Base-by-base conservation (phyloP, 2,797 vertebrate genomes). In the Cyprinella venusta region DNA sequence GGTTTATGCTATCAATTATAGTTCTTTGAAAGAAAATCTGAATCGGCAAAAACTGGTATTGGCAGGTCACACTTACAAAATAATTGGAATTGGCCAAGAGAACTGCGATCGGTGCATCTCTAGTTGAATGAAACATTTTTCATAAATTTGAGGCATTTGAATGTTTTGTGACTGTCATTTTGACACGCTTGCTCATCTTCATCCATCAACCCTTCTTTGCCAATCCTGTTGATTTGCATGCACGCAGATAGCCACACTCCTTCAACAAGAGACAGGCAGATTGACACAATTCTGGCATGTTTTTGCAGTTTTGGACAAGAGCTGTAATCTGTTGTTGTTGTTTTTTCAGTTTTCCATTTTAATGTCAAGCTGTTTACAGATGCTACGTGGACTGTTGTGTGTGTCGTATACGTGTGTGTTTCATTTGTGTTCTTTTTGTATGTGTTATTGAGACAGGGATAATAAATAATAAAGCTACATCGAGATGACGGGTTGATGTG, bases 361-460 rank as follows among this genome's bases (percentile, higher is more conserved):
- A 30, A 42, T 26, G 21, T 42, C 15, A 42, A 76, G 13, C n/a
- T 45, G 61, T 63, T 40, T 63, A 52, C 33, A n/a, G 36, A 40
- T 19, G 9, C 61, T 42, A 81, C 30, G 4, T 81, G 69, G 63
- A 19, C 52, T 3, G 36, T 65, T 52, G 68, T 71, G 56, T 30
- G 7, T 64, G 42, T 85, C 24, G 75, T 9, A 74, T 36, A 52
- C 61, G 61, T 52, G 10, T 82, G 63, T 33, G 36, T 24, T 61
- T 68, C 81, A 81, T 85, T 79, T 85, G 56, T 85, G 84, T 82
- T 68, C 24, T 70, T 80, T 86, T 86, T 86, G 80, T 86, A 10
- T 33, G 18, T 24, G 33, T 67, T 72, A 45, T 52, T 76, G 75
- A 84, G 84, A 33, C 79, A 26, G 71, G 54, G 64, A 76, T 79